Percentiles rank a stretch among this genome's conserved stretches.
Evolutionary conservation across 2,888 invertebrate genomes (phyloP).

Genomic region (Lottia gigantea): DNA sequence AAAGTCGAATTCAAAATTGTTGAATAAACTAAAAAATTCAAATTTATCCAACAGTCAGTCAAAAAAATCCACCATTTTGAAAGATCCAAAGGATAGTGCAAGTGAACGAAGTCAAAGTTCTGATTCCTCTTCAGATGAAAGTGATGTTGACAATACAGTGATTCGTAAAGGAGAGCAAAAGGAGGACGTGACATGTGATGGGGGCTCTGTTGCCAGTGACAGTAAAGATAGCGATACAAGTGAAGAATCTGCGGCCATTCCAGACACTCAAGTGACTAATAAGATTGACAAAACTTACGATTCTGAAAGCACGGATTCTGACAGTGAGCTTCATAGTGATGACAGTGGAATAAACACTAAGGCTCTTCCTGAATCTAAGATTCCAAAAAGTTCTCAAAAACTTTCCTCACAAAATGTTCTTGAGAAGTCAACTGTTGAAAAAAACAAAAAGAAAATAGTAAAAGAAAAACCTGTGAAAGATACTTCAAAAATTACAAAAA

Average conservation of each 20-base stretch:
- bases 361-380: no score
- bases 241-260: no score
- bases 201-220: not conserved
- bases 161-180: conserved; percentile 7
- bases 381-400: no score
- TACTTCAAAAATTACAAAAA: not conserved
- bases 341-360: conserved; percentile 8
- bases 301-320: not conserved
- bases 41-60: no score
- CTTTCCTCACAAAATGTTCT: no score
- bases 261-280: no score
- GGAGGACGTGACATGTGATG: conserved; percentile 4
- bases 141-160: conserved; percentile 6
- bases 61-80: not conserved
- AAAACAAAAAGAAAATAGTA: not conserved
- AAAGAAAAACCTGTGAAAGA: not conserved
- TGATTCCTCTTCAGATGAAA: conserved; percentile 9
- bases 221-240: conserved; percentile 18
- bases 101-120: conserved; percentile 12
- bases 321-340: not conserved
- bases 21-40: not conserved
- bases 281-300: no score
- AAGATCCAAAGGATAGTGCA: not conserved
- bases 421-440: not conserved
- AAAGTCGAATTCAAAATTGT: no score